A percentile compares a stretch with the other conserved stretches of the same genome.
These are phyloP conservation scores for Paratrypauchen microcephalus DNA, from an alignment of 2,797 vertebrate genomes.

Conservation along the genomic window DNA sequence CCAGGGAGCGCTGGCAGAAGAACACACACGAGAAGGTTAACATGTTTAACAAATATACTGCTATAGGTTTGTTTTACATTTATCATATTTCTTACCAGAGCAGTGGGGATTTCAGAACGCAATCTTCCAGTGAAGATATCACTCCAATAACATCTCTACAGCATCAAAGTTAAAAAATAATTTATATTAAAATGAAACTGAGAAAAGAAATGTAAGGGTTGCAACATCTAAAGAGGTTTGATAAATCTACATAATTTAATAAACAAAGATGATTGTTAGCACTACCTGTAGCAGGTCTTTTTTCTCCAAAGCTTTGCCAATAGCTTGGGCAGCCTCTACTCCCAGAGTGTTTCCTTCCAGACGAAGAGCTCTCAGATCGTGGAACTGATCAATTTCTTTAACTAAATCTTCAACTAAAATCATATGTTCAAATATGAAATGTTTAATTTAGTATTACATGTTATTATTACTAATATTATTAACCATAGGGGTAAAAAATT, in stretches of 20 bases:
- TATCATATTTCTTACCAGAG: conserved; percentile 79
- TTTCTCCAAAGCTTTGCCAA: conserved; percentile 88
- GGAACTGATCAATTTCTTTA: conserved; percentile 83
- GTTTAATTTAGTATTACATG: not conserved
- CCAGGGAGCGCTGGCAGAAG: conserved; percentile 80
- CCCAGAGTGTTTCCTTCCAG: conserved; percentile 96
- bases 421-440: not conserved
- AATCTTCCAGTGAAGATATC: conserved; percentile 97
- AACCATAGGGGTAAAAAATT: too few relatives aligned
- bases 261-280: not conserved
- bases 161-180: conserved; percentile 13
- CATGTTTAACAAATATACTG: not conserved
- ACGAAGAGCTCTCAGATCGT: conserved; percentile 85
- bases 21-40: not conserved
- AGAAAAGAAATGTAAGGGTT: not conserved
- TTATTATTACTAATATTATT: too few relatives aligned
- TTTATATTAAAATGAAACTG: not conserved
- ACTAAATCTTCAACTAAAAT: conserved; percentile 85
- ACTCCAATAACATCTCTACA: conserved; percentile 93
- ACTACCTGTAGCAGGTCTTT: conserved; percentile 89
- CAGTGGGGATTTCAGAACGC: conserved; percentile 92
- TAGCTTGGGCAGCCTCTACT: conserved; percentile 91
- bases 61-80: not conserved
- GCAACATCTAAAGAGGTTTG: too few relatives aligned
- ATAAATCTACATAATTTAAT: not conserved